Percentiles rank a stretch among this genome's conserved stretches.
Conservation (phyloP, 2,113 vertebrate genomes). For the Coptodon bakossiorum region DNA sequence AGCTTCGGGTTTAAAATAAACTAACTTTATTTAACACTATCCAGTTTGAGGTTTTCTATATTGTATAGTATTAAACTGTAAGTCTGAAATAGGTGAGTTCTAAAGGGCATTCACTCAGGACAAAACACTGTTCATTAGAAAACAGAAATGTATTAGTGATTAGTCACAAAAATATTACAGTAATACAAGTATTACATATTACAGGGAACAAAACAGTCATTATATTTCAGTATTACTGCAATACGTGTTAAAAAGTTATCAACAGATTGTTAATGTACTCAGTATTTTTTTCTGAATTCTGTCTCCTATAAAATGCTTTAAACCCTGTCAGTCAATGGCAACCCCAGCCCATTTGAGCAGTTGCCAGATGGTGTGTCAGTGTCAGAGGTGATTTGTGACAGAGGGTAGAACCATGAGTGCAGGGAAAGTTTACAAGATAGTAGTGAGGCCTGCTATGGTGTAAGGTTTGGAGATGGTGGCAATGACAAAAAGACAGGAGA, state of each 20-base stretch:
- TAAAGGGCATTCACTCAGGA: background rate
- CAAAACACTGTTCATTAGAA: background rate
- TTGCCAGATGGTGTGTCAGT: background rate
- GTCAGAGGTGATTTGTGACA: background rate
- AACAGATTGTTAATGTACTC: background rate
- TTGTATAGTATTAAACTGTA: background rate
- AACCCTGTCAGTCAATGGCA: fast-evolving
- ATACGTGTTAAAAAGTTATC: background rate
- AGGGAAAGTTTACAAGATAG: background rate
- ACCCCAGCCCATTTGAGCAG: background rate
- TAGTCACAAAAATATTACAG: background rate
- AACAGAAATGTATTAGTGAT: background rate
- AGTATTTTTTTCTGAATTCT: background rate
- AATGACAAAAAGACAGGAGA: background rate
- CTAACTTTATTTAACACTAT: background rate
- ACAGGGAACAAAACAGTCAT: background rate
- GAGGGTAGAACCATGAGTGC: background rate
- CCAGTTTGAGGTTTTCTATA: background rate
- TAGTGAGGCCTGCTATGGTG: background rate
- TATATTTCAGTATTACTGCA: background rate
- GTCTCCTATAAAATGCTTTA: background rate
- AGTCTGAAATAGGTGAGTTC: background rate
- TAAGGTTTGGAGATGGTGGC: background rate
- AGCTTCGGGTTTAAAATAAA: background rate
- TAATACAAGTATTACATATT: background rate